A percentile compares a stretch with the other conserved stretches of the same genome.
These are phyloP conservation scores for Melanaphis sacchari DNA, from an alignment of 1,140 invertebrate genomes.

Conservation along the genomic window DNA sequence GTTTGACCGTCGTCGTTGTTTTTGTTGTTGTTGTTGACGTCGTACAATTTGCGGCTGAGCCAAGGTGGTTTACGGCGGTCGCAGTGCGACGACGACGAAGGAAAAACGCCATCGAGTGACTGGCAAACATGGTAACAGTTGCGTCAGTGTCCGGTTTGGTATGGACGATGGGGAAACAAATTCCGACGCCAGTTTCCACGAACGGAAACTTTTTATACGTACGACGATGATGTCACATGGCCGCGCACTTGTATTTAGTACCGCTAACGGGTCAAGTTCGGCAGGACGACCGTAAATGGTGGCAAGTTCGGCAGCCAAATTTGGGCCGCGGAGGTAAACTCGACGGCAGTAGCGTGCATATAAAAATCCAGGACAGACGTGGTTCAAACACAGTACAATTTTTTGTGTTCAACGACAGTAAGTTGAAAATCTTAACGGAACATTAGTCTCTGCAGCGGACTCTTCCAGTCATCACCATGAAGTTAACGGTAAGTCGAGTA, in stretches of 20 bases:
- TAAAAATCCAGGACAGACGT: not conserved
- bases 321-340: not conserved
- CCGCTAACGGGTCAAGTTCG: constrained; percentile 39
- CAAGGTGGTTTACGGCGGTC: constrained; percentile 14
- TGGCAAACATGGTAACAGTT: not conserved
- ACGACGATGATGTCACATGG: not conserved
- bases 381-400: not conserved
- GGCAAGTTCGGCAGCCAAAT: constrained; percentile 38
- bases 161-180: not conserved
- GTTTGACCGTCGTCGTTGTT: not conserved
- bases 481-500: not conserved
- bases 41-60: not conserved
- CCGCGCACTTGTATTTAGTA: not conserved
- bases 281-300: constrained; percentile 43
- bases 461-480: not conserved
- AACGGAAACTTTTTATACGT: too few relatives aligned
- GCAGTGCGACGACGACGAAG: too few relatives aligned
- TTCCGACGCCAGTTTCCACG: constrained; percentile 54
- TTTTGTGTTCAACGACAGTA: not conserved
- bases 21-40: not conserved
- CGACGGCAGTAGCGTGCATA: not conserved
- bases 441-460: not conserved
- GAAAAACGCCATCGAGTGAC: too few relatives aligned
- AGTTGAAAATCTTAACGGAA: not conserved
- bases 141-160: not conserved